Evolutionary conservation across 2,888 invertebrate species (phyloP).

Genomic region (Luperina nickerlii): DNA sequence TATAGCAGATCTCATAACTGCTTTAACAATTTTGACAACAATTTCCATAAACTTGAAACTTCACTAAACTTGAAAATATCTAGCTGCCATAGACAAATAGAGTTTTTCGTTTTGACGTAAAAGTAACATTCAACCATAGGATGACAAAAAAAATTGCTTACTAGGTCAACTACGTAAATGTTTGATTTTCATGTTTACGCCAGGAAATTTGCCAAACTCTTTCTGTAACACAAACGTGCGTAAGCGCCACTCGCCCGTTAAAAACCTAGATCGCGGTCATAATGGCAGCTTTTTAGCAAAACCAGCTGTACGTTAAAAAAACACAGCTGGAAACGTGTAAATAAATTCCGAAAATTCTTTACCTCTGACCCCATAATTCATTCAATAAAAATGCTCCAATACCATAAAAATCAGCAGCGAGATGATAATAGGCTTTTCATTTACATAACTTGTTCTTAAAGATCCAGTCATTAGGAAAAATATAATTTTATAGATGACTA

Average conservation of each 20-base stretch:
- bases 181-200: background rate
- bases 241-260: background rate
- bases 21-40: background rate
- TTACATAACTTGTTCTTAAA: constrained; percentile 49
- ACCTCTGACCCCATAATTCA: constrained; percentile 35
- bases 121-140: background rate
- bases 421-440: constrained; percentile 13
- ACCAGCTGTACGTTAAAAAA: background rate
- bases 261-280: background rate
- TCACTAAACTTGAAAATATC: background rate
- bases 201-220: background rate
- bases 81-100: background rate
- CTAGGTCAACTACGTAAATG: too few relatives aligned
- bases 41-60: background rate
- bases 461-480: constrained; percentile 8
- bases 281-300: background rate
- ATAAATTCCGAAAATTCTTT: constrained; percentile 31
- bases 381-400: constrained; percentile 30
- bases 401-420: constrained; percentile 5
- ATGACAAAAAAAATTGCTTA: background rate
- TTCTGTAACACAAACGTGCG: background rate
- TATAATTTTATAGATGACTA: constrained; percentile 18
- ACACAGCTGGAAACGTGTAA: constrained; percentile 1
- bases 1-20: background rate
- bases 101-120: background rate